These are phyloP conservation scores for Serilophus lunatus DNA, from an alignment of 2,113 vertebrate species.

Conservation along the genomic window DNA sequence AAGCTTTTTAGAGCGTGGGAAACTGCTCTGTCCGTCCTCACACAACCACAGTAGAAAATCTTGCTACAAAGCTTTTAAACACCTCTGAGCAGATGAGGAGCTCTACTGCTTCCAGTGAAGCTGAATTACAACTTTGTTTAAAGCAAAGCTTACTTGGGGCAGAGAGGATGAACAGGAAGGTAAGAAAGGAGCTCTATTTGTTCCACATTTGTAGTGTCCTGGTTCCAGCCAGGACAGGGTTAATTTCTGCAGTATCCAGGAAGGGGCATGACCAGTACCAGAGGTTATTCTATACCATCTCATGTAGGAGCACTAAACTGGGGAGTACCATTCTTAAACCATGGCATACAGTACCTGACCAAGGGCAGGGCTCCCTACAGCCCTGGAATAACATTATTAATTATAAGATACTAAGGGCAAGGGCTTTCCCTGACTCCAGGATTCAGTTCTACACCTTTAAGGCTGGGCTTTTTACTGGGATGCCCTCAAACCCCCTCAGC, in stretches of 20 bases:
- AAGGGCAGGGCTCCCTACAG: background rate
- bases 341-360: background rate
- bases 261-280: background rate
- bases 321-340: background rate
- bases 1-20: background rate
- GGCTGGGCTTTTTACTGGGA: background rate
- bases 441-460: background rate
- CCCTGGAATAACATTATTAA: background rate
- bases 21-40: background rate
- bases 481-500: background rate
- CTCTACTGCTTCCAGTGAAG: background rate
- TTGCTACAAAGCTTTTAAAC: background rate
- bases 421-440: background rate
- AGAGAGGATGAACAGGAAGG: background rate
- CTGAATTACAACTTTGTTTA: background rate
- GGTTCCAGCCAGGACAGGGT: background rate
- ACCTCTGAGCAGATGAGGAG: background rate
- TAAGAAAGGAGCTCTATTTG: background rate
- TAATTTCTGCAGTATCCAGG: background rate
- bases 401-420: background rate
- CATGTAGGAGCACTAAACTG: background rate
- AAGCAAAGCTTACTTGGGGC: background rate
- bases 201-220: background rate
- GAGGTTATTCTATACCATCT: background rate
- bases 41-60: background rate